Evolutionary conservation across 2,888 invertebrate genomes (phyloP).

Genomic region (Hemicrepidius hirtus): DNA sequence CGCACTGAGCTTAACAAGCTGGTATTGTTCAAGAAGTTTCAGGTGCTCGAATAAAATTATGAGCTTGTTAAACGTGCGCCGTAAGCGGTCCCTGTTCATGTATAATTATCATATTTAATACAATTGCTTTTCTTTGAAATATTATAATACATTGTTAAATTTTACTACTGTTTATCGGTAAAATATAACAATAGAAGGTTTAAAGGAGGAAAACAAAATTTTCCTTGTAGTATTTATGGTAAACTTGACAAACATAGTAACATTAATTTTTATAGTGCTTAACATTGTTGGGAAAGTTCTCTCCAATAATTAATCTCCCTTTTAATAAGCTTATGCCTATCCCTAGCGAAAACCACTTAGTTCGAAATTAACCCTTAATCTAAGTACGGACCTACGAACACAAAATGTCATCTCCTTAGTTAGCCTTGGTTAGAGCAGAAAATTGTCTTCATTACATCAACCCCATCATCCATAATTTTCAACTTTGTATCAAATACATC

Average conservation of each 20-base stretch:
- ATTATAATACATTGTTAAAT: background rate
- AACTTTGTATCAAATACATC: slow-evolving; percentile 4
- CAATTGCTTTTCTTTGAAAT: slow-evolving; percentile 9
- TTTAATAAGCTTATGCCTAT: slow-evolving; percentile 14
- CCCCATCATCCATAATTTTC: background rate
- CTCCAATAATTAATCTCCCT: slow-evolving; percentile 10
- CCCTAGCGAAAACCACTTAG: slow-evolving; percentile 15
- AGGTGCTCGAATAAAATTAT: slow-evolving; percentile 34
- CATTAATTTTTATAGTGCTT: background rate
- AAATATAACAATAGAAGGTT: too few species aligned
- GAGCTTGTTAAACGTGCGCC: slow-evolving; percentile 29
- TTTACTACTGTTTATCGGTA: too few species aligned
- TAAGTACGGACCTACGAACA: slow-evolving; percentile 8
- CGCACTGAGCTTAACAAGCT: slow-evolving; percentile 39
- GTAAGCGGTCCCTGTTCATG: slow-evolving; percentile 17
- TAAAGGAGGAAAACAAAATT: too few species aligned
- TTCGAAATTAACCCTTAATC: slow-evolving; percentile 14
- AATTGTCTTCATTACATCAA: slow-evolving; percentile 2
- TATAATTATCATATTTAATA: slow-evolving; percentile 1
- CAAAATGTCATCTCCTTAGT: slow-evolving; percentile 6
- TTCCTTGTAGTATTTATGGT: too few species aligned
- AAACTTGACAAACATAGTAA: background rate
- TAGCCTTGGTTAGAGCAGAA: background rate
- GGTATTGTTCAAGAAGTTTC: slow-evolving; percentile 37
- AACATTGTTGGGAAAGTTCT: background rate